phyloP scores from a whole-genome alignment of 1,140 invertebrate genomes.

The Diachasmimorpha longicaudata region DNA sequence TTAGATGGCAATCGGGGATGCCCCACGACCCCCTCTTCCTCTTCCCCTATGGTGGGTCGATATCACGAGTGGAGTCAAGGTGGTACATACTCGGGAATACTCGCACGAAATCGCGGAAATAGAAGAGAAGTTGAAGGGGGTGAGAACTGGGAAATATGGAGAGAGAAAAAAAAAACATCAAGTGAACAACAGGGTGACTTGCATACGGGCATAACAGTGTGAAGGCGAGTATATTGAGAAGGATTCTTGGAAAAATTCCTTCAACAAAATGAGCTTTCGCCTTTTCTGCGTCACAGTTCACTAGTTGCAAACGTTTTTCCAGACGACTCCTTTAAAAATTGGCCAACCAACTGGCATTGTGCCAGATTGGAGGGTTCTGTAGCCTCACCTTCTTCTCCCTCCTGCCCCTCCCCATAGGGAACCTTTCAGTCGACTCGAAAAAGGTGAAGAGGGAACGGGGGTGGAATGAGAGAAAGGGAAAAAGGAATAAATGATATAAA shows the following conservation, averaged over 20 bases:
- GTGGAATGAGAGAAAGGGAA: neutral
- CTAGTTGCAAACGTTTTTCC: slow-evolving; percentile 17
- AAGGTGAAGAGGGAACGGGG: neutral
- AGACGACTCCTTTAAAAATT: slow-evolving; percentile 7
- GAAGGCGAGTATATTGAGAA: neutral
- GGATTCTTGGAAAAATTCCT: neutral
- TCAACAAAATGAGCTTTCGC: neutral
- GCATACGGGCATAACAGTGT: neutral
- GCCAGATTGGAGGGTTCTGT: neutral
- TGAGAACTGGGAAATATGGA: neutral
- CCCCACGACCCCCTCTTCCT: neutral
- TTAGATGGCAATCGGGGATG: slow-evolving; percentile 39
- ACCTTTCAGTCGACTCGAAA: neutral
- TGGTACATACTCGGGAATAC: slow-evolving; percentile 13
- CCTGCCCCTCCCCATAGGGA: neutral
- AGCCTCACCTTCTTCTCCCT: neutral
- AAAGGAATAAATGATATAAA: slow-evolving; percentile 10
- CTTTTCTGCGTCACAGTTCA: neutral
- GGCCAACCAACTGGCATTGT: neutral
- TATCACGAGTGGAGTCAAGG: slow-evolving; percentile 42
- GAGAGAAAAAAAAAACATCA: neutral
- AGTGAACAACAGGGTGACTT: neutral
- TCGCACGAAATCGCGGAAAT: neutral
- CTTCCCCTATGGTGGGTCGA: slow-evolving; percentile 23
- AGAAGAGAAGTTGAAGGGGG: neutral